A percentile compares a stretch with the other conserved stretches of the same genome.
These are phyloP conservation scores for Flexamia atlantica DNA, from an alignment of 2,888 invertebrate species.

Conservation along the genomic window DNA sequence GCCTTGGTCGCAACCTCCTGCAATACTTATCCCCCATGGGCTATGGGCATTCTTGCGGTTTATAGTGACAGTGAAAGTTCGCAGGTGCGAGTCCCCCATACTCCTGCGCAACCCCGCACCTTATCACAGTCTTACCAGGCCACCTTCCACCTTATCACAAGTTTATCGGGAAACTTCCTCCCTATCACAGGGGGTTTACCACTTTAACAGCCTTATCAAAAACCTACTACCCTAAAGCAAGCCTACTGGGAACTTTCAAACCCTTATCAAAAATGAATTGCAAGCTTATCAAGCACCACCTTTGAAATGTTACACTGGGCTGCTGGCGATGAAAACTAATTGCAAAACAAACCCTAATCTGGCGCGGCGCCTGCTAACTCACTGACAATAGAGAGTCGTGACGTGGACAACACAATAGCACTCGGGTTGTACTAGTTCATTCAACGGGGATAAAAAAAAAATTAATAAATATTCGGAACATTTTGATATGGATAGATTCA, in stretches of 20 bases:
- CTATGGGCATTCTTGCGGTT: conserved; percentile 83
- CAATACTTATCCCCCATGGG: conserved; percentile 92
- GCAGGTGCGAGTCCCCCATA: conserved; percentile 57
- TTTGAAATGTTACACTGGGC: not conserved
- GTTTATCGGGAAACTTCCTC: too few species aligned
- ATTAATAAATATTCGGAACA: too few species aligned
- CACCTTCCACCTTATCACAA: too few species aligned
- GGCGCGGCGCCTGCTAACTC: not conserved
- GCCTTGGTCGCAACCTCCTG: conserved; percentile 91
- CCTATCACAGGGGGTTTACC: too few species aligned
- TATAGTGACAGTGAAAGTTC: conserved; percentile 82
- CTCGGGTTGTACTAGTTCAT: too few species aligned
- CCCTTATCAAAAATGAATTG: too few species aligned
- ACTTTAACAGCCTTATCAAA: too few species aligned
- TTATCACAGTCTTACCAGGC: conserved; percentile 22
- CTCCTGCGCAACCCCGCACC: conserved; percentile 39
- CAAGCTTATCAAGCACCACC: too few species aligned
- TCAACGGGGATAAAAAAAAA: too few species aligned
- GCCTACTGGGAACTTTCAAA: too few species aligned
- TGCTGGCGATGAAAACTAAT: not conserved
- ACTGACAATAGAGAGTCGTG: not conserved
- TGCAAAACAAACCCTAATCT: conserved; percentile 15
- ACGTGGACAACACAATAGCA: not conserved
- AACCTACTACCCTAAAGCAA: too few species aligned
- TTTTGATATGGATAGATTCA: too few species aligned